Conservation (phyloP, 2,113 vertebrate genomes). For the Pogona vitticeps region DNA sequence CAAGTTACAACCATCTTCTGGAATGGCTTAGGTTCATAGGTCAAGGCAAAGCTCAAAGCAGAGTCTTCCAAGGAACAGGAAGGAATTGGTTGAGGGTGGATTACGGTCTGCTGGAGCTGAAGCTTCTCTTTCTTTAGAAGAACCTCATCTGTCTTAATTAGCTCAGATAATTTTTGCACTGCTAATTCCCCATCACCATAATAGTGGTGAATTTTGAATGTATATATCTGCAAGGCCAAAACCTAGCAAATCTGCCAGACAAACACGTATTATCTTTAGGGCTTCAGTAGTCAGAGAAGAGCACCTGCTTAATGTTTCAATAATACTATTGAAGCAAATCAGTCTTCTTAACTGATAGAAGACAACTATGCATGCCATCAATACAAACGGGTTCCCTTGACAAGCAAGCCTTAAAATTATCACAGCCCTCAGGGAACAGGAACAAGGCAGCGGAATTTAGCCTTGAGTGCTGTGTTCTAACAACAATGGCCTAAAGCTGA, state of each 20-base stretch:
- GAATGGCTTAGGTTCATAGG: too few species aligned
- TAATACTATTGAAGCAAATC: neutral
- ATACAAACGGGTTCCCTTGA: neutral
- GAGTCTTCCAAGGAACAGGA: neutral
- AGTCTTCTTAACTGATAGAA: neutral
- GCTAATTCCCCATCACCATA: neutral
- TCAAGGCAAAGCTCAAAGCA: too few species aligned
- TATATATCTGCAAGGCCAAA: neutral
- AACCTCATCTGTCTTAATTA: neutral
- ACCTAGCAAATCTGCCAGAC: neutral
- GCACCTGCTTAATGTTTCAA: neutral
- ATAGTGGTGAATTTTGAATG: neutral
- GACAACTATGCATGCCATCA: neutral
- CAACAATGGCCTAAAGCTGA: neutral
- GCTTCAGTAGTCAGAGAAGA: neutral
- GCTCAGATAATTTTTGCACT: neutral
- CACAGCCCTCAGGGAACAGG: neutral
- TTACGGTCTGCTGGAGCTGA: neutral
- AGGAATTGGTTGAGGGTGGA: neutral
- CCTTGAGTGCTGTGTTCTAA: neutral
- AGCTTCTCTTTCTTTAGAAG: neutral
- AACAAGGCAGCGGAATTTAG: neutral
- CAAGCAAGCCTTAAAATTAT: neutral
- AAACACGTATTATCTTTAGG: neutral
- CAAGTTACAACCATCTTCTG: too few species aligned